Evolutionary conservation across 2,888 invertebrate species (phyloP).

Genomic region (Caenorhabditis imperialis): DNA sequence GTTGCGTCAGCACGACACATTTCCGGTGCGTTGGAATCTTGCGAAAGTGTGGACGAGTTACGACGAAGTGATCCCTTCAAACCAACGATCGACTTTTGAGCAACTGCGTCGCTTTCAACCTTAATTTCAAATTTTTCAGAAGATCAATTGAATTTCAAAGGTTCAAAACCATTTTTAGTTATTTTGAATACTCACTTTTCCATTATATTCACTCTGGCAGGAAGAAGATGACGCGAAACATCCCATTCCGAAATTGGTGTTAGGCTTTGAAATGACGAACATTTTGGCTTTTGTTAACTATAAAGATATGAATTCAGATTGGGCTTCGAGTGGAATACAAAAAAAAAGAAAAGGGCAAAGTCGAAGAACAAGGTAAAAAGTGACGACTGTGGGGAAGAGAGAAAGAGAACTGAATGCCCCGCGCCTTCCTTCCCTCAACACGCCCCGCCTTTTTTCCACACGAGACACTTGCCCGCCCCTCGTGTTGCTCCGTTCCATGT

Average conservation of each 20-base stretch:
- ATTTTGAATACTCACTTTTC: constrained; percentile 6
- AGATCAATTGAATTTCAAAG: no score
- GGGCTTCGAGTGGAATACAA: constrained; percentile 6
- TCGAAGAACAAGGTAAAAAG: no score
- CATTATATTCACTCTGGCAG: constrained; percentile 49
- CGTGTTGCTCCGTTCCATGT: no score
- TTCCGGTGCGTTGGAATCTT: constrained; percentile 32
- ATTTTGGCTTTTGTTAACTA: no score
- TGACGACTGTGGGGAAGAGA: no score
- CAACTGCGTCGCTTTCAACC: constrained; percentile 30
- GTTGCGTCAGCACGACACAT: constrained; percentile 49
- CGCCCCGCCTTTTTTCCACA: no score
- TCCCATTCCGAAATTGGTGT: constrained; percentile 19
- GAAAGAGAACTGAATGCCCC: no score
- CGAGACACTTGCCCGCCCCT: no score
- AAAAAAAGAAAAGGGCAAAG: neutral
- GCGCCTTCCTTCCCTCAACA: no score
- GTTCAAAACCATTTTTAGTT: neutral
- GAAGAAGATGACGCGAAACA: constrained; percentile 41
- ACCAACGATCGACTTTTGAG: constrained; percentile 38
- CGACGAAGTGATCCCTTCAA: constrained; percentile 48
- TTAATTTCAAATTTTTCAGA: no score
- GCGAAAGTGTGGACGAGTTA: constrained; percentile 50
- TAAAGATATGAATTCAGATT: no score
- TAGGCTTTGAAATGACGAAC: constrained; percentile 49